Evolutionary conservation across 2,888 invertebrate genomes (phyloP), one percentile per base, ranked within the genome.

Genomic region (Cephus sareptanus): DNA sequence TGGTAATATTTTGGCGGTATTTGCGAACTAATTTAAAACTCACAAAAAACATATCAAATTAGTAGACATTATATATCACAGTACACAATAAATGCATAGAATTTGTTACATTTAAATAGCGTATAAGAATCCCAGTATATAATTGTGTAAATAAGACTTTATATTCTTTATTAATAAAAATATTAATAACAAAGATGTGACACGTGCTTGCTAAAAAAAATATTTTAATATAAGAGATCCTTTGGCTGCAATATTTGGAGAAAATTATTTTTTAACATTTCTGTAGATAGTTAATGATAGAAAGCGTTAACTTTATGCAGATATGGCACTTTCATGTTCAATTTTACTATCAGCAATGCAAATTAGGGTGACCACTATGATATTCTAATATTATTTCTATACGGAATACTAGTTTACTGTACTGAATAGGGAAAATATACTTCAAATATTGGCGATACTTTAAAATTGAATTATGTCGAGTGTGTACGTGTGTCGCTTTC

Each of bases 61-160:
- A 79, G 23, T 81, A 79, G 70, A 83, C 81, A 75, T 74, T 81
- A 76, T 79, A 75, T 85, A 86, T 85, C 86, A 86, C 86, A 86
- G 83, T 83, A 82, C 80, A 79, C 79, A 82, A 83, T 80, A 79
- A 82, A 84, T 83, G 76, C 78, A 79, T 75, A 37, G 76, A 69
- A 71, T 75, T 31, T 13, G 13, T 30, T 56, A 15, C 13, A 56
- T 56, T 31, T 75, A 75, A 75, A 75, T 56, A 56, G 23, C 23
- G 56, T 56, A 56, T 23, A 56, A 56, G 56, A 56, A 40, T 23
- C 6, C 23, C 23, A 56, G 23, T 56, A 56, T 40, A 40, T 56
- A 56, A 56, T 56, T 73, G 31, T 75, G 12, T 68, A 77, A 76
- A 76, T 75, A 23, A 34, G 37, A 76, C 71, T n/a, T 15, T 82